A percentile compares a stretch with the other conserved stretches of the same genome.
These are phyloP conservation scores for Drosophila sucinea DNA, from an alignment of 1,140 invertebrate genomes.

Conservation along the genomic window DNA sequence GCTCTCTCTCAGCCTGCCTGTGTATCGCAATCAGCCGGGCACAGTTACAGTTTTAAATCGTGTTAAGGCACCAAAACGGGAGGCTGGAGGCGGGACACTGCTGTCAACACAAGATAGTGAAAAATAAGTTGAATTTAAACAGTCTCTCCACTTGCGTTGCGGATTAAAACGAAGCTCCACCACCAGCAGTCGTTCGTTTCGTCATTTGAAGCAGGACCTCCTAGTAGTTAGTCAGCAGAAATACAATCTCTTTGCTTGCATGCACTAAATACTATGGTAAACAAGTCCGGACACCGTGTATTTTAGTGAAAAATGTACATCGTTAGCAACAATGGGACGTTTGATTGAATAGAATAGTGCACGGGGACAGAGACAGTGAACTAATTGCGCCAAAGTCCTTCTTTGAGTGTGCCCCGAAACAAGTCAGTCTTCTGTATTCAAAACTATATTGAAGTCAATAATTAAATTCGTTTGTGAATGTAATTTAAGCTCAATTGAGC, in stretches of 20 bases:
- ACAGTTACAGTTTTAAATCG: constrained; percentile 12
- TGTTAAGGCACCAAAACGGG: not conserved
- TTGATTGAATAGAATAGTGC: constrained; percentile 13
- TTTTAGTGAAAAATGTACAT: constrained; percentile 16
- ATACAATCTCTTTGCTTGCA: constrained; percentile 12
- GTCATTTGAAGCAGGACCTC: not conserved
- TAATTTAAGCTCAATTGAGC: not conserved
- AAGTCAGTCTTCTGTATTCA: not conserved
- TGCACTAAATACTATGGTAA: constrained; percentile 17
- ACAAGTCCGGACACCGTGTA: not conserved
- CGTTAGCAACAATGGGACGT: constrained; percentile 13
- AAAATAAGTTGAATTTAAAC: constrained; percentile 64
- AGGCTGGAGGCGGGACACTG: not conserved
- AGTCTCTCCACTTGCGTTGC: constrained; percentile 41
- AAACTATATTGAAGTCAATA: not conserved
- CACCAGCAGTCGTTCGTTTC: not conserved
- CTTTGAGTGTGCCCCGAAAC: not conserved
- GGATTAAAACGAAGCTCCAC: constrained; percentile 29
- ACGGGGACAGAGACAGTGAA: not conserved
- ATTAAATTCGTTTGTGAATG: not conserved
- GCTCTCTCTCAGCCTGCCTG: constrained; percentile 18
- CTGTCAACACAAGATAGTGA: constrained; percentile 61
- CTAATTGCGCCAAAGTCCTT: constrained; percentile 6
- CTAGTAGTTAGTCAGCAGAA: constrained; percentile 7
- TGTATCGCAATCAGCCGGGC: constrained; percentile 9